Evolutionary conservation across 2,888 invertebrate genomes (phyloP).

Genomic region (Sarcophaga rosellei): DNA sequence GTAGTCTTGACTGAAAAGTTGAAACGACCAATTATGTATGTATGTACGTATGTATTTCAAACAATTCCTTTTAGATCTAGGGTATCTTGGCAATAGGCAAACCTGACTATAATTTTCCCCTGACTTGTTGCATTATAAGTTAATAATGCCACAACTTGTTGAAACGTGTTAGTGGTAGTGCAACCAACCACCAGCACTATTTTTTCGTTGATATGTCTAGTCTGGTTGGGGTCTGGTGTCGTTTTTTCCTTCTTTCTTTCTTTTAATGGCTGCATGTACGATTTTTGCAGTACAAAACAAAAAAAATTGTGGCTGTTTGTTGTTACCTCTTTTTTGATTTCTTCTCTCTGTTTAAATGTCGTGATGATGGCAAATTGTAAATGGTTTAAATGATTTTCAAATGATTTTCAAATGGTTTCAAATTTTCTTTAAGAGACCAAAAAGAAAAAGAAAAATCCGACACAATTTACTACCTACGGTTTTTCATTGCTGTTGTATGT

Average conservation of each 20-base stretch:
- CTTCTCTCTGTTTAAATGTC: slow-evolving; percentile 74
- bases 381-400: slow-evolving; percentile 80
- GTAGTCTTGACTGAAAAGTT: no score
- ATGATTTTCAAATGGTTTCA: slow-evolving; percentile 74
- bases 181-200: neutral
- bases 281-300: slow-evolving; percentile 44
- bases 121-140: neutral
- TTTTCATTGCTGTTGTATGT: slow-evolving; percentile 22
- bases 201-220: neutral
- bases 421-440: slow-evolving; percentile 45
- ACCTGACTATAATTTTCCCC: neutral
- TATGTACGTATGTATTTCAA: no score
- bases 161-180: slow-evolving; percentile 7
- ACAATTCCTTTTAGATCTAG: no score
- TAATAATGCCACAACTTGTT: neutral
- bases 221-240: slow-evolving; percentile 9
- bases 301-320: neutral
- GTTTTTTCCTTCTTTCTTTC: slow-evolving; percentile 1
- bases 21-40: no score
- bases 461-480: slow-evolving; percentile 59
- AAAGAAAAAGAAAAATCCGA: neutral
- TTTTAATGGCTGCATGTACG: slow-evolving; percentile 50
- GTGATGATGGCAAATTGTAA: slow-evolving; percentile 82
- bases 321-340: slow-evolving; percentile 31
- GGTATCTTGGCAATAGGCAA: no score